These are phyloP conservation scores for Jacana jacana DNA, from an alignment of 2,113 vertebrate genomes.

Conservation along the genomic window DNA sequence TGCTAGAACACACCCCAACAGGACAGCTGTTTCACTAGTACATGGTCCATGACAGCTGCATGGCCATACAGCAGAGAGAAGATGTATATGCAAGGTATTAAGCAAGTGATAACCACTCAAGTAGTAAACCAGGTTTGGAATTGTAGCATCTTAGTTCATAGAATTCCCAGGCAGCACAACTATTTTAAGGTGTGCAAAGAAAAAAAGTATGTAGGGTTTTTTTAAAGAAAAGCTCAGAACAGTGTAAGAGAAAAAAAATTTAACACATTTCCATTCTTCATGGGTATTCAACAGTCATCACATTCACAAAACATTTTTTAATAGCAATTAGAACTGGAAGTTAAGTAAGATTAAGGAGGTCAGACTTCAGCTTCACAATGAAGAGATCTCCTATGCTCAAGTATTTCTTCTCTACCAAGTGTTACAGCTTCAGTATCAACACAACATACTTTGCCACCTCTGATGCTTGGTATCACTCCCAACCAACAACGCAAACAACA, in stretches of 20 bases:
- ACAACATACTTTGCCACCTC: neutral
- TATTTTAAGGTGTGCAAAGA: neutral
- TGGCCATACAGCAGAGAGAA: neutral
- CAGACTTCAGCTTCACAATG: neutral
- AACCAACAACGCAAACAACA: neutral
- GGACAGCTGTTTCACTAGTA: neutral
- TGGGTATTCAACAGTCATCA: neutral
- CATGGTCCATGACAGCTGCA: fast-evolving
- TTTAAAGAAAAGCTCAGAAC: neutral
- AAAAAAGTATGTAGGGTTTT: neutral
- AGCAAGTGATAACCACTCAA: neutral
- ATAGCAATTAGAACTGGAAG: neutral
- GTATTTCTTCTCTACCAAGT: neutral
- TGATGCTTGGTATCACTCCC: neutral
- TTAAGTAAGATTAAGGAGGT: neutral
- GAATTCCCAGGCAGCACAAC: neutral
- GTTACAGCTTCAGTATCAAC: neutral
- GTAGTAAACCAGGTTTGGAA: neutral
- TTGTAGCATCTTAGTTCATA: neutral
- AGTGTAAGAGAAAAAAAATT: neutral
- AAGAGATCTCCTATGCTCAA: neutral
- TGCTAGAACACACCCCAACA: neutral
- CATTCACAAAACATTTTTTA: neutral
- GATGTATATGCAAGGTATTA: neutral
- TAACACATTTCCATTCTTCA: neutral